Conservation (phyloP, 2,888 invertebrate genomes). For the Hydriomena furcata region DNA sequence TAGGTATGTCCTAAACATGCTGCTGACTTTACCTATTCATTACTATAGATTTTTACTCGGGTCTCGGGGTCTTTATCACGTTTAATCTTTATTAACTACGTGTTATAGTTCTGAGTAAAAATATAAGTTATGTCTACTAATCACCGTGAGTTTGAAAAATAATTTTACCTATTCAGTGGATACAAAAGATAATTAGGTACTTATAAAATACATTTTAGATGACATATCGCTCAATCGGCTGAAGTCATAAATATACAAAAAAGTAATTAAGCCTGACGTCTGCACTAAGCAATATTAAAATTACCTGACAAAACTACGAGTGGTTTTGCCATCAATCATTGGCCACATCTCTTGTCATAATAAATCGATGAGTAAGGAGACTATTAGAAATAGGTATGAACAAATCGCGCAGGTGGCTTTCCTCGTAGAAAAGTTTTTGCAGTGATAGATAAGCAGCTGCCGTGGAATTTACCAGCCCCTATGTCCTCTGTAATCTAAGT, state of each 20-base stretch:
- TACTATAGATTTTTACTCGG: too few species aligned
- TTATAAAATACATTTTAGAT: too few species aligned
- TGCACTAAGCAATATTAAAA: not conserved
- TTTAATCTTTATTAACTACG: too few species aligned
- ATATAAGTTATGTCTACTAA: too few species aligned
- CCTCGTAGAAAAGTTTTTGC: conserved; percentile 76
- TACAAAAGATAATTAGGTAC: too few species aligned
- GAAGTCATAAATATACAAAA: conserved; percentile 2
- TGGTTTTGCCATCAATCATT: conserved; percentile 14
- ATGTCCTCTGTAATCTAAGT: conserved; percentile 75
- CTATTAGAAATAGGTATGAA: conserved; percentile 31
- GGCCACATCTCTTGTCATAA: conserved; percentile 11
- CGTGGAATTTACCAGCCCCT: conserved; percentile 80
- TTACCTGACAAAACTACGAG: conserved; percentile 2
- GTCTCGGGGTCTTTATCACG: too few species aligned
- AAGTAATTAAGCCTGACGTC: conserved; percentile 6
- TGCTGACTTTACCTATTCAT: too few species aligned
- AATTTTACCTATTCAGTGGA: too few species aligned
- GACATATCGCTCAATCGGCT: too few species aligned
- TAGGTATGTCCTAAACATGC: too few species aligned
- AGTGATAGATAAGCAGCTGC: conserved; percentile 72
- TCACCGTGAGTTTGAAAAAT: too few species aligned
- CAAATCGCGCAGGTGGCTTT: conserved; percentile 69
- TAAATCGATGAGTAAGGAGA: conserved; percentile 18
- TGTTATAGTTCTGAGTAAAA: too few species aligned